A percentile compares a stretch with the other conserved stretches of the same genome.
Conservation (phyloP, 2,113 vertebrate genomes). For the Anoura caudifer region DNA sequence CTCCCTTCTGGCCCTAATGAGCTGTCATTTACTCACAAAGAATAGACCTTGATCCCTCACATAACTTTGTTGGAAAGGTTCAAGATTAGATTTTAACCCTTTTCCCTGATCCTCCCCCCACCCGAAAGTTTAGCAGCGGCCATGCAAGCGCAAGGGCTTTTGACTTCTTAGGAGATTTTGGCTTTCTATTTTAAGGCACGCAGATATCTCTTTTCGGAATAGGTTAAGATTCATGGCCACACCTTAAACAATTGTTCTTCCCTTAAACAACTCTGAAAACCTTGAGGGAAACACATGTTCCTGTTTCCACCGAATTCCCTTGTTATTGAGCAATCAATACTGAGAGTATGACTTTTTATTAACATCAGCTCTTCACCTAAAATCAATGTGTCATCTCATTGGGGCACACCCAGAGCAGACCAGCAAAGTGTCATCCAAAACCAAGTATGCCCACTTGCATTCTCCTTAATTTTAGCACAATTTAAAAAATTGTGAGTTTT, state of each 20-base stretch:
- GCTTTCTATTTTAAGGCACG: background rate
- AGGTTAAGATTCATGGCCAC: background rate
- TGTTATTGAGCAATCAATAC: background rate
- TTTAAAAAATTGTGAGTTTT: background rate
- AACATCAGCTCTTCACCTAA: background rate
- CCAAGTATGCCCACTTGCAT: background rate
- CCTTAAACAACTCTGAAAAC: background rate
- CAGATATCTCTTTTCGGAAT: background rate
- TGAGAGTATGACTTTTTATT: background rate
- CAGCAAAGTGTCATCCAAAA: background rate
- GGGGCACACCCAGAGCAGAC: background rate
- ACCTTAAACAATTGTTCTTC: background rate
- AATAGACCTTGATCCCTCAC: background rate
- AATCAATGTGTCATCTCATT: background rate
- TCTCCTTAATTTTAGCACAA: background rate
- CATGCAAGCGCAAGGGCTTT: background rate
- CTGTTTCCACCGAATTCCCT: background rate
- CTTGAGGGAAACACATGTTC: background rate
- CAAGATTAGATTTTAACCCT: background rate
- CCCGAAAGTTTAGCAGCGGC: background rate
- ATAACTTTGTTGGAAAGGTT: background rate
- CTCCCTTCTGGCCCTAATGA: background rate
- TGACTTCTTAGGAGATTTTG: background rate
- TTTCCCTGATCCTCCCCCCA: background rate
- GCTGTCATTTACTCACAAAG: background rate